Base-by-base conservation (phyloP, 2,113 vertebrate genomes). In the Nerophis ophidion region DNA sequence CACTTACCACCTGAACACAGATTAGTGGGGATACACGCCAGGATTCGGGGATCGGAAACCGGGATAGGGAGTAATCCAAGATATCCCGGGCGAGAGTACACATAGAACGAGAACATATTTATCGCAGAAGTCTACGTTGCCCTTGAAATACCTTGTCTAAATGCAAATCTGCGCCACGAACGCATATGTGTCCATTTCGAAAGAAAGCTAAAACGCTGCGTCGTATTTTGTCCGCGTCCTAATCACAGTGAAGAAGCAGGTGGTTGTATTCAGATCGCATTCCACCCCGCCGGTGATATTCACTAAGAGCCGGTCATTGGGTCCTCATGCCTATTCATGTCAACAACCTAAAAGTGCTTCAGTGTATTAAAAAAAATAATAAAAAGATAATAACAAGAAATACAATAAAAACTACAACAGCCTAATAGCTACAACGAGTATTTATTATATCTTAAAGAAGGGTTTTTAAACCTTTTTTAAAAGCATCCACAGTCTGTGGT, bases 131-230 rank as follows among this genome's bases (percentile, higher is more conserved):
- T 26, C 58, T 65, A 52, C 62, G 44, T 44, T 26, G 65, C 80
- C 77, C 79, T 81, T 76, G 57, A 76, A 60, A 74, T 74, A 58
- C 42, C 72, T 61, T 68, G 66, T 81, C 61, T 81, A 77, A 83
- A 83, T 77, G 71, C 70, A 76, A 70, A 83, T 80, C 36, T 66
- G 44, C 52, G 60, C 57, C 65, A 62, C 12, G 15, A 68, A 57
- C 48, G 47, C 48, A 75, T 72, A 66, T 74, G 66, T 77, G 74
- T 75, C 66, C 48, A 66, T 68, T 71, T 75, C 51, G 44, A 45
- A 61, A n/a, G n/a, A 52, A 58, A 68, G 58, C 62, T 70, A 60
- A 69, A 70, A 70, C 6, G 64, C 16, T 10, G 45, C 5, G 62
- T 15, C 14, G 48, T 58, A 26, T 60, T 74, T 73, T 60, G 59